Conservation (phyloP, 2,113 vertebrate species). For the Trematomus loennbergii region DNA sequence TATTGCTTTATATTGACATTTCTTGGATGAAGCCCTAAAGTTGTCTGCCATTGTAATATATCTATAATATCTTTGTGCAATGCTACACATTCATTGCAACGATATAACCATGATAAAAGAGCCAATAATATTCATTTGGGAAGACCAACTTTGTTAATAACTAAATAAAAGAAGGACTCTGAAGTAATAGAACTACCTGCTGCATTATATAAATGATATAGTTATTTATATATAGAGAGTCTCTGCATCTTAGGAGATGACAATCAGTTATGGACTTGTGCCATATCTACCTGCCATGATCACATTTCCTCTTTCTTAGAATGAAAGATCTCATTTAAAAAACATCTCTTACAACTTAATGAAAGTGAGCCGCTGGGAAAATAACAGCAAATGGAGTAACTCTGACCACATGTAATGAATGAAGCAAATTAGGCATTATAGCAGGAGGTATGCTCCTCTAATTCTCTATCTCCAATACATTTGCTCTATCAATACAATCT, state of each 20-base stretch:
- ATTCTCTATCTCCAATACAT: constrained; percentile 74
- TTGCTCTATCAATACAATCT: constrained; percentile 78
- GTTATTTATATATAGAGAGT: background rate
- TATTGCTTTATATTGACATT: no score
- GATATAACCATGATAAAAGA: background rate
- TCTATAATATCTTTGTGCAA: no score
- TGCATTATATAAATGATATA: constrained; percentile 3
- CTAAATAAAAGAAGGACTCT: background rate
- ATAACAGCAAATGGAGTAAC: constrained; percentile 73
- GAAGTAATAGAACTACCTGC: background rate
- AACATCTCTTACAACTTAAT: constrained; percentile 21
- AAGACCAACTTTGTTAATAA: background rate
- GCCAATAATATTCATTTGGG: background rate
- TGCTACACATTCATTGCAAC: background rate
- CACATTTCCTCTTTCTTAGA: constrained; percentile 28
- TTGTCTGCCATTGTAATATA: no score
- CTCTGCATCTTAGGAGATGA: constrained; percentile 22
- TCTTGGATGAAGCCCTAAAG: no score
- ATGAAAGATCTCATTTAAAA: constrained; percentile 36
- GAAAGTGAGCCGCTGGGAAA: constrained; percentile 41
- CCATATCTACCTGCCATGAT: constrained; percentile 33
- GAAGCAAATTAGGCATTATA: constrained; percentile 72
- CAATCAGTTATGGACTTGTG: constrained; percentile 29
- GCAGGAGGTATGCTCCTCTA: constrained; percentile 66
- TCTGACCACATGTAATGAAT: constrained; percentile 75